Base-by-base conservation (phyloP, 2,888 invertebrate genomes). In the Leptinotarsa rubiginosa region DNA sequence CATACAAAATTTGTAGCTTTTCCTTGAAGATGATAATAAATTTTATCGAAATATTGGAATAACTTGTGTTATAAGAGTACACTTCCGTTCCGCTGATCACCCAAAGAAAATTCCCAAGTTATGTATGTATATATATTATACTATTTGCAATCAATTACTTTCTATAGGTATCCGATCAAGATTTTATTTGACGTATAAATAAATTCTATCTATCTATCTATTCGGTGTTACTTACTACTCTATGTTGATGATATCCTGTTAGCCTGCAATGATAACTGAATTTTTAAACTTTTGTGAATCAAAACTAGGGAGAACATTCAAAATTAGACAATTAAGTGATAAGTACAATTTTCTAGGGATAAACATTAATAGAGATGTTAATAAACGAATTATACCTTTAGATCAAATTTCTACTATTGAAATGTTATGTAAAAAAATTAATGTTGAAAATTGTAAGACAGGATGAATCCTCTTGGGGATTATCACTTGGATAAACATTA, bases 241-340 rank as follows among this genome's bases (percentile, higher is more conserved):
- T 77, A 70, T 59, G 67, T 75, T 13, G 75, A 72, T 67, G 72
- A 72, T 22, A 75, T 72, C n/a, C 62, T 75, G 18, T 50, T 75
- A 65, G 70, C 70, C 7, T 69, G 75, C 54, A 70, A 64, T 70
- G 62, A 70, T 70, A 20, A 47, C 15, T n/a, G 20, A 64, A 22
- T 74, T 74, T 47, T 54, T 69, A 15, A 66, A 70, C 59, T 18
- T 71, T 20, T 4, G 74, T 18, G 70, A 75, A 73, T 62, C 20
- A 41, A 72, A 73, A 66, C 31, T 77, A 22, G 31, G 47, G 16
- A 25, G 69, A 68, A 70, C 16, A 50, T 77, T 78, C 31, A 75
- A 74, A 69, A 78, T 73, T 49, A 69, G 70, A 72, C 50, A 52
- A 4, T 69, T 74, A 20, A 4, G 47, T 59, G 31, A 73, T 52